These are phyloP conservation scores for Peribatodes rhomboidaria DNA, from an alignment of 2,888 invertebrate genomes.

Conservation along the genomic window DNA sequence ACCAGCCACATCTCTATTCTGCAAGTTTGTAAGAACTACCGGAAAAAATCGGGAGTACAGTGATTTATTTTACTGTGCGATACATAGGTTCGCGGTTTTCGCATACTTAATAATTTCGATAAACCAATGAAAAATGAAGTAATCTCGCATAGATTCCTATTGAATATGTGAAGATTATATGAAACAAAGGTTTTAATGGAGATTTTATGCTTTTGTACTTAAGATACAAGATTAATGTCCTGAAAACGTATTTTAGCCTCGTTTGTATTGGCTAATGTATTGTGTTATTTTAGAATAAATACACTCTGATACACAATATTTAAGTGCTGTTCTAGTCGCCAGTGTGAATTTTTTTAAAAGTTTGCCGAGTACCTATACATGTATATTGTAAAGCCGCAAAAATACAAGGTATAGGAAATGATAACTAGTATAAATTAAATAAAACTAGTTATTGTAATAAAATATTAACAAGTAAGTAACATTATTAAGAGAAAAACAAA, in stretches of 20 bases:
- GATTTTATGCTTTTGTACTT: background rate
- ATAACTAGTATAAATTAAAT: too few relatives aligned
- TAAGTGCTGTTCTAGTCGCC: too few relatives aligned
- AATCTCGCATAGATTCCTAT: background rate
- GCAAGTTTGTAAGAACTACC: constrained; percentile 14
- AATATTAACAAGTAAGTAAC: too few relatives aligned
- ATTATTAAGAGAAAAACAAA: too few relatives aligned
- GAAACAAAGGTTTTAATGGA: background rate
- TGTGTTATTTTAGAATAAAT: too few relatives aligned
- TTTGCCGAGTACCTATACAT: too few relatives aligned
- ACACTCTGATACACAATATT: too few relatives aligned
- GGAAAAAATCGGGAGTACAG: constrained; percentile 17
- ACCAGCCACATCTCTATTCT: constrained; percentile 13
- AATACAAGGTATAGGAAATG: too few relatives aligned
- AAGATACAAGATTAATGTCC: background rate
- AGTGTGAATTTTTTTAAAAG: too few relatives aligned
- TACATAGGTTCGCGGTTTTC: constrained; percentile 2
- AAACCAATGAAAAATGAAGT: constrained; percentile 2
- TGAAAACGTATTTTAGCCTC: background rate
- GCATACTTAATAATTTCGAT: constrained; percentile 8
- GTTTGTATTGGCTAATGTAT: background rate
- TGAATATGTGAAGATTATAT: background rate
- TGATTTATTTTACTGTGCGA: constrained; percentile 27
- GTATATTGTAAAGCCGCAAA: too few relatives aligned
- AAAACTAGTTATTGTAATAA: too few relatives aligned